These are phyloP conservation scores for Coleophora deauratella DNA, from an alignment of 2,888 invertebrate genomes.

Conservation along the genomic window DNA sequence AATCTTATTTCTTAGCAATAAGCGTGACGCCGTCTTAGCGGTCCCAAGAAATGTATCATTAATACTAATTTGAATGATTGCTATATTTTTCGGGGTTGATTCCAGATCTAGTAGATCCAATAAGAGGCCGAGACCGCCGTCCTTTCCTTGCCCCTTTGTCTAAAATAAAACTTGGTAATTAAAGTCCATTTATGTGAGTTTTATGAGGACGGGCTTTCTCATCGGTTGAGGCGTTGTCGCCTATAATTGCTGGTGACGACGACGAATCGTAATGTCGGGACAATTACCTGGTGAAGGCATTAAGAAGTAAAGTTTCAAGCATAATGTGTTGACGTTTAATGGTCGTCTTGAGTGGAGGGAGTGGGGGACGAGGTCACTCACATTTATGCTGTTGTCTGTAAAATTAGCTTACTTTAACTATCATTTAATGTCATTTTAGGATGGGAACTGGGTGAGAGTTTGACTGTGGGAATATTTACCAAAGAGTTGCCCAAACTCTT, in stretches of 20 bases:
- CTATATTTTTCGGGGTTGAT: slow-evolving; percentile 40
- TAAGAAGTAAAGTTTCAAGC: slow-evolving; percentile 37
- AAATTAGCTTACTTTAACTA: slow-evolving; percentile 60
- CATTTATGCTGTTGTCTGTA: slow-evolving; percentile 37
- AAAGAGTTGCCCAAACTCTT: slow-evolving; percentile 42
- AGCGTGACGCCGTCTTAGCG: slow-evolving; percentile 63
- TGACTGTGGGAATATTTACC: slow-evolving; percentile 49
- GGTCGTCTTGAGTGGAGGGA: slow-evolving; percentile 34
- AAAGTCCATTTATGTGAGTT: slow-evolving; percentile 19
- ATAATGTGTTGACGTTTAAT: slow-evolving; percentile 52
- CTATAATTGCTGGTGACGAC: slow-evolving; percentile 41
- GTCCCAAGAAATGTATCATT: slow-evolving; percentile 66
- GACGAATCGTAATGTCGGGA: slow-evolving; percentile 44
- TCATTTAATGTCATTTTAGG: slow-evolving; percentile 57
- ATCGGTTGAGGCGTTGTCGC: slow-evolving; percentile 32
- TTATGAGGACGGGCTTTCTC: slow-evolving; percentile 35
- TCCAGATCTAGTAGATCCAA: slow-evolving; percentile 13
- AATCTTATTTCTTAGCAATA: slow-evolving; percentile 59
- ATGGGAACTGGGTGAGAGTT: slow-evolving; percentile 49
- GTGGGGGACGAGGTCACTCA: slow-evolving; percentile 29
- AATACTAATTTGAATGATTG: slow-evolving; percentile 64
- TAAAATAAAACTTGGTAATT: slow-evolving; percentile 9
- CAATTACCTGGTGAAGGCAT: slow-evolving; percentile 41
- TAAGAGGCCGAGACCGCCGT: slow-evolving; percentile 4
- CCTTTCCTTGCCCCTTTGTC: slow-evolving; percentile 9